Percentiles rank a stretch among this genome's conserved stretches.
phyloP scores from a whole-genome alignment of 2,797 vertebrate genomes.

The Haliaeetus albicilla region DNA sequence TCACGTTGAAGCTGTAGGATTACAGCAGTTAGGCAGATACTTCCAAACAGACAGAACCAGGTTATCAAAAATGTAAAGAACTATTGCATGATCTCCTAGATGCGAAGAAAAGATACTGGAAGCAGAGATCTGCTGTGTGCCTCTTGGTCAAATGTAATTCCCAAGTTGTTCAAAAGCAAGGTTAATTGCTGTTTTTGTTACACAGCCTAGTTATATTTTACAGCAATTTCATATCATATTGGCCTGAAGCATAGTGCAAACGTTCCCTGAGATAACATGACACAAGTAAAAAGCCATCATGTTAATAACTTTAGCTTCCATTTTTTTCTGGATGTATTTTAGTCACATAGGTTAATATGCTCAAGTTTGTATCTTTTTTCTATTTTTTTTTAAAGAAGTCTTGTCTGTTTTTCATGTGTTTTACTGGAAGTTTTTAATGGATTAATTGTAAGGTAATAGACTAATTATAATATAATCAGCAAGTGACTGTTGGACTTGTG shows the following conservation, averaged over 20 bases:
- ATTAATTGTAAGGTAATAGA: neutral
- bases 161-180: neutral
- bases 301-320: neutral
- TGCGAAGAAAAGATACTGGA: neutral
- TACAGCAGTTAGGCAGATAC: neutral
- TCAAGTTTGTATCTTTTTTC: neutral
- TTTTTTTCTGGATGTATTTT: neutral
- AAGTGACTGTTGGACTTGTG: neutral
- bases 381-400: neutral
- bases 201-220: neutral
- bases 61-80: neutral
- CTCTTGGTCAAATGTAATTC: neutral
- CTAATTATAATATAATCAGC: neutral
- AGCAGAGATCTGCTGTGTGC: neutral
- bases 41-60: neutral
- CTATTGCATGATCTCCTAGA: neutral
- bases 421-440: neutral
- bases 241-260: neutral
- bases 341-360: neutral
- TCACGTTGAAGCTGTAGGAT: neutral
- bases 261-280: neutral
- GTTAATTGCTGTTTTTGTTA: neutral
- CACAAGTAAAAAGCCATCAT: neutral
- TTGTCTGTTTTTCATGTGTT: neutral
- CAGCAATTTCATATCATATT: neutral